Base-by-base conservation (phyloP, 2,113 vertebrate species). In the Oxygymnocypris stewartii region DNA sequence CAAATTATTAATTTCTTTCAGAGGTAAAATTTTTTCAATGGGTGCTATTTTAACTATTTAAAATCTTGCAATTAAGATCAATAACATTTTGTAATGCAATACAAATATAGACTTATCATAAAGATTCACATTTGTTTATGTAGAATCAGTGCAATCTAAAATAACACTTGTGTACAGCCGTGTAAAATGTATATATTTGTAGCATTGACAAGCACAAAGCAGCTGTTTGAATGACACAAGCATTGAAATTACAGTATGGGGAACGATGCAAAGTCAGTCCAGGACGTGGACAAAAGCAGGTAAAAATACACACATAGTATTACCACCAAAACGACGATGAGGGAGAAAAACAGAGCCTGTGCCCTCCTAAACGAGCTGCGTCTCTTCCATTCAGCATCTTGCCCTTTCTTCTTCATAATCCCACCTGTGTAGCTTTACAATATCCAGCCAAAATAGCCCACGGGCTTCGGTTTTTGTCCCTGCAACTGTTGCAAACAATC, bases 231-330 rank as follows among this genome's bases (percentile, higher is more conserved):
- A 51, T 51, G 31, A 54, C 54, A 49, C 37, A 83, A 83, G 37
- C 75, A 25, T 13, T 4, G 54, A 18, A 13, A 37, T 40, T 42
- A 78, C 23, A 63, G 57, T 1, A 77, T 3, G 0, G 69, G 47
- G 14, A 71, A 42, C 3, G 25, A 63, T 40, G 35, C 65, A 11
- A 71, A 69, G 9, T 47, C 59, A 80, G 92, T 69, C 92, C 93
- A 94, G 1, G 92, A 91, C 51, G 93, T 92, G 4, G 85, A 89
- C 37, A 92, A 84, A 87, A 94, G 92, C 85, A 94, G 54, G 77
- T 94, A 91, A 85, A 94, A 82, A 86, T 94, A 94, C 90, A 94
- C 71, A 87, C 76, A 93, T 49, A 94, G 6, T 84, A 95, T 88
- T 61, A 94, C 80, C 78, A 94, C 85, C 71, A 94, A 80, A 89